These are phyloP conservation scores for Papilio elwesi DNA, from an alignment of 2,888 invertebrate genomes.

Conservation along the genomic window DNA sequence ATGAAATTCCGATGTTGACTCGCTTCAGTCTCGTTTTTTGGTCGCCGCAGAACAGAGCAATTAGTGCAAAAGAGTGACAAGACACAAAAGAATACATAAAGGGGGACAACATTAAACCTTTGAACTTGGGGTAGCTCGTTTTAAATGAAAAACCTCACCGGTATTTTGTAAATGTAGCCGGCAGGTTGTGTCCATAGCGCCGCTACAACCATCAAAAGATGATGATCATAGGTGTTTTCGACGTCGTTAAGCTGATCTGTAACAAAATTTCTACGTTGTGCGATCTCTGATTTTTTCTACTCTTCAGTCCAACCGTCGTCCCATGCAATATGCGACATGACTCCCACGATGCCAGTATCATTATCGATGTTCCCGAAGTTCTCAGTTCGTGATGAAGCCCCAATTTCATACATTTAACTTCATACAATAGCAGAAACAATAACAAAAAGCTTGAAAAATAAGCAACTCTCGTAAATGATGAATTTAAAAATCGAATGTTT, in stretches of 20 bases:
- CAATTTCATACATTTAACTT: constrained; percentile 45
- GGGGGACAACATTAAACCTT: constrained; percentile 68
- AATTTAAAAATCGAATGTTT: constrained; percentile 38
- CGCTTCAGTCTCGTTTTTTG: constrained; percentile 9
- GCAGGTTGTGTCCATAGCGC: constrained; percentile 79
- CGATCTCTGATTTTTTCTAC: constrained; percentile 70
- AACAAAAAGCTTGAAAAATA: constrained; percentile 67
- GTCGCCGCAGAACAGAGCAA: constrained; percentile 1
- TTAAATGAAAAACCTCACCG: constrained; percentile 79
- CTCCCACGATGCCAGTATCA: constrained; percentile 51
- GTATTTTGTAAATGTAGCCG: constrained; percentile 72
- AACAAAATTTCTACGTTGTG: constrained; percentile 82
- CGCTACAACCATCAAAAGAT: constrained; percentile 83
- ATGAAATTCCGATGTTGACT: constrained; percentile 17
- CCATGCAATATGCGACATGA: constrained; percentile 66
- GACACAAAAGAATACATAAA: constrained; percentile 57
- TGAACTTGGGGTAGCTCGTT: constrained; percentile 61
- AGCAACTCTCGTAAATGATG: constrained; percentile 43
- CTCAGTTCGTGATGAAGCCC: constrained; percentile 37
- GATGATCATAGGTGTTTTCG: constrained; percentile 84
- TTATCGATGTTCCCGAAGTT: constrained; percentile 42
- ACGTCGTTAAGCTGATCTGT: constrained; percentile 84
- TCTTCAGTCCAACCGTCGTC: constrained; percentile 61
- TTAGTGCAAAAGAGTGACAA: constrained; percentile 21
- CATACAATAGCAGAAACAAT: constrained; percentile 56